Conservation (phyloP, 2,797 vertebrate species). For the Periophthalmus magnuspinnatus region DNA sequence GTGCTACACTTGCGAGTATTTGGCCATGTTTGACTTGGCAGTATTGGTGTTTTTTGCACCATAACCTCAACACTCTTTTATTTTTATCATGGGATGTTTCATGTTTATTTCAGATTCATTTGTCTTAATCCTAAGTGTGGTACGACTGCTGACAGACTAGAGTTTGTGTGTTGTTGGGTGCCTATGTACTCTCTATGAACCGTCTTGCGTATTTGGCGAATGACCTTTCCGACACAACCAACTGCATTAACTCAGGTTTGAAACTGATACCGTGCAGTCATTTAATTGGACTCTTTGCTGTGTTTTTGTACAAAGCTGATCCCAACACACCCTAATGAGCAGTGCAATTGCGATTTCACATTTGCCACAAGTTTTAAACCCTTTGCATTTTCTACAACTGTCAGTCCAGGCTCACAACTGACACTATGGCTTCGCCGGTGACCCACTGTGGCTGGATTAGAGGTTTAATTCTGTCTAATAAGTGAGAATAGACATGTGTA, state of each 20-base stretch:
- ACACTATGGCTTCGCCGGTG: neutral
- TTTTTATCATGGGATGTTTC: neutral
- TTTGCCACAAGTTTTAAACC: neutral
- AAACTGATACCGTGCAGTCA: neutral
- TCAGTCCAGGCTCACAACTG: neutral
- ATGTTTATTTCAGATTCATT: neutral
- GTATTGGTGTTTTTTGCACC: neutral
- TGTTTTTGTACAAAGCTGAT: neutral
- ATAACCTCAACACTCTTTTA: neutral
- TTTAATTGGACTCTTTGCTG: neutral
- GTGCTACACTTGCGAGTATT: constrained; percentile 55
- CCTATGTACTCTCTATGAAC: neutral
- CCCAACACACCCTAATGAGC: neutral
- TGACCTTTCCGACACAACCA: neutral
- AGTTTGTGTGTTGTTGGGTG: neutral
- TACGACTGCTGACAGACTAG: too few relatives aligned
- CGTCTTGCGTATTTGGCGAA: neutral
- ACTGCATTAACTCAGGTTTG: neutral
- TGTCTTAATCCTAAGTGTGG: neutral
- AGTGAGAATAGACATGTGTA: constrained; percentile 1
- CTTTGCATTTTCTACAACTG: neutral
- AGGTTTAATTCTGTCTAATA: neutral
- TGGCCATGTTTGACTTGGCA: constrained; percentile 51
- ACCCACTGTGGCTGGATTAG: constrained; percentile 3
- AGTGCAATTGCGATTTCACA: neutral